phyloP scores from a whole-genome alignment of 53 echinoderm and acorn worm species.

The Echinometra lucunter region DNA sequence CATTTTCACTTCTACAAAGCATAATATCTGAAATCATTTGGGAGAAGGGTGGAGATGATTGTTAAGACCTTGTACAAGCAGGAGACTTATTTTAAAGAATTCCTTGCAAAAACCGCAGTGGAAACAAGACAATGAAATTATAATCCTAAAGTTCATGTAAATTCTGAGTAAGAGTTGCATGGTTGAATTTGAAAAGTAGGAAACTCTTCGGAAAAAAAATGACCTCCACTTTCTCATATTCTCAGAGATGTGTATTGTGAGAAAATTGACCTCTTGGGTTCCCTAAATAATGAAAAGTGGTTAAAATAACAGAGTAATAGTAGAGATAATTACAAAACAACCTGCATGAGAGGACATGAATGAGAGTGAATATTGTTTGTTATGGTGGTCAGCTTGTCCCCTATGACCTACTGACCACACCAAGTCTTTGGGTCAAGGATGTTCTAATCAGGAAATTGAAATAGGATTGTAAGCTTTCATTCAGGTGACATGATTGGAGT shows the following conservation, averaged over 20 bases:
- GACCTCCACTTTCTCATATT: constrained; percentile 29
- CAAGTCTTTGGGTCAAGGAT: constrained; percentile 43
- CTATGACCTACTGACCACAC: constrained; percentile 50
- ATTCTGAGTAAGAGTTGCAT: not conserved
- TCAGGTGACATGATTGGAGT: not conserved
- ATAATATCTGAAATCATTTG: not conserved
- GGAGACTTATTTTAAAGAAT: constrained; percentile 15
- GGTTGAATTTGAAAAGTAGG: constrained; percentile 37
- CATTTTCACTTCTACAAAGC: constrained; percentile 4
- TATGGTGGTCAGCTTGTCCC: constrained; percentile 10
- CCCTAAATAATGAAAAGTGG: not conserved
- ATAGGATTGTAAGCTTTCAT: not conserved
- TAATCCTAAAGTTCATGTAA: constrained; percentile 5
- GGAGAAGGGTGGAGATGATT: not conserved
- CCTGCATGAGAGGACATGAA: constrained; percentile 45
- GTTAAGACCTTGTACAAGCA: constrained; percentile 13
- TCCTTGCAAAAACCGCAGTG: not conserved
- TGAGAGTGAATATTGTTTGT: constrained; percentile 14
- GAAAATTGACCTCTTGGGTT: not conserved
- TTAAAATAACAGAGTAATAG: constrained; percentile 39
- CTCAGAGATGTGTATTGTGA: constrained; percentile 24
- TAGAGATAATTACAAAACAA: constrained; percentile 44
- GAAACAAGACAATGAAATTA: not conserved
- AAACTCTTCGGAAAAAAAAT: constrained; percentile 11
- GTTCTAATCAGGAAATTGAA: constrained; percentile 15